Conservation (phyloP, 2,113 vertebrate genomes). For the Pipa parva region DNA sequence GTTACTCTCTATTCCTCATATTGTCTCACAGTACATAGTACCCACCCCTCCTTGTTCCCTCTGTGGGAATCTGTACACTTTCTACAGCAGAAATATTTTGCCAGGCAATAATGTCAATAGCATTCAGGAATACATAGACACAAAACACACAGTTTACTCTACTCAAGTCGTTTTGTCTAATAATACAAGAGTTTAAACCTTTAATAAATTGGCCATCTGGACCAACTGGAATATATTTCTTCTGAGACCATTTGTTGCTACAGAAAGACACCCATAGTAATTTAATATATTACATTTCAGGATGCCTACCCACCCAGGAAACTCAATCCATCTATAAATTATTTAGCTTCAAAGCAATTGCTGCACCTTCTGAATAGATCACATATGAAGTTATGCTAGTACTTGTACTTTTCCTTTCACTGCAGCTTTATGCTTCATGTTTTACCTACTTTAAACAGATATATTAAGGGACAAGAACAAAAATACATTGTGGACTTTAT, state of each 20-base stretch:
- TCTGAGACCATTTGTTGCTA: neutral
- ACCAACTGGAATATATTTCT: slow-evolving; percentile 9
- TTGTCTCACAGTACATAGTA: too few species aligned
- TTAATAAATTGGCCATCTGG: neutral
- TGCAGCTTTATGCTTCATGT: too few species aligned
- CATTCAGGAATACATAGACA: neutral
- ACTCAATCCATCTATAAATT: neutral
- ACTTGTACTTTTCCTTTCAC: neutral
- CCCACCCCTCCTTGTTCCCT: too few species aligned
- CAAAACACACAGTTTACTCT: neutral
- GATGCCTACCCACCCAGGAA: neutral
- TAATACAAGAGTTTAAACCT: neutral
- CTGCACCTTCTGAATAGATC: neutral
- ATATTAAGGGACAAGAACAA: too few species aligned
- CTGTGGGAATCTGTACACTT: too few species aligned
- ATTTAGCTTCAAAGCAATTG: neutral
- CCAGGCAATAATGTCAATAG: too few species aligned
- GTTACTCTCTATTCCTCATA: too few species aligned
- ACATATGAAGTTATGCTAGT: neutral
- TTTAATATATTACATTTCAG: neutral
- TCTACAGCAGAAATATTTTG: too few species aligned
- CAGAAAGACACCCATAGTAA: too few species aligned
- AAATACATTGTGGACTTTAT: too few species aligned
- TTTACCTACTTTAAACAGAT: too few species aligned
- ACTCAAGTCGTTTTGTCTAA: neutral